Evolutionary conservation across 2,797 vertebrate genomes (phyloP).

Genomic region (Muscicapa comitata): DNA sequence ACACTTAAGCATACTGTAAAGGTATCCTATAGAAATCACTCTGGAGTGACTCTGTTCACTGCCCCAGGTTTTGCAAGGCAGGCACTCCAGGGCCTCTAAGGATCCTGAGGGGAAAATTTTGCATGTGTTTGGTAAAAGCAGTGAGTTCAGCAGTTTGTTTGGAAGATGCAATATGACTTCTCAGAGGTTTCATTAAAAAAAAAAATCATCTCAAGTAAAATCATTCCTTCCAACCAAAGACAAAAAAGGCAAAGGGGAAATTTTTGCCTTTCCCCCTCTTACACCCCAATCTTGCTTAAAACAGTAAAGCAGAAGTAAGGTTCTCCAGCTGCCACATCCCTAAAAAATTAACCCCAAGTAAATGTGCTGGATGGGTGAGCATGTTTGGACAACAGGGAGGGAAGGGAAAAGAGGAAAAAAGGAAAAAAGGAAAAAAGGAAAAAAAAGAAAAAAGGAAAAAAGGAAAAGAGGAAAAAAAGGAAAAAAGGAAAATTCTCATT

Average conservation of each 20-base stretch:
- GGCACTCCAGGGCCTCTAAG: constrained; percentile 28
- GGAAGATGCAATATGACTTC: constrained; percentile 33
- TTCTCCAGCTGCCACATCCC: background rate
- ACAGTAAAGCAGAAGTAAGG: background rate
- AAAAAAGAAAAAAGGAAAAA: too few relatives aligned
- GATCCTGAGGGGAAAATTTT: constrained; percentile 17
- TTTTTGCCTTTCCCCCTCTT: background rate
- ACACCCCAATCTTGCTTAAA: background rate
- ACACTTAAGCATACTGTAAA: background rate
- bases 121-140: constrained; percentile 38
- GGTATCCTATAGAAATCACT: constrained; percentile 1
- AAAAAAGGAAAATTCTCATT: fast-evolving
- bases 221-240: background rate
- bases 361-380: too few relatives aligned
- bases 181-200: background rate
- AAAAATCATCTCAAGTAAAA: background rate
- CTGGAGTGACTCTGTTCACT: background rate
- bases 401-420: too few relatives aligned
- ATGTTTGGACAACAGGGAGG: too few relatives aligned
- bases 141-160: constrained; percentile 44
- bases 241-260: background rate
- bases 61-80: constrained; percentile 42
- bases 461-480: background rate
- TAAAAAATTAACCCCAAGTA: background rate
- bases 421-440: too few relatives aligned